Evolutionary conservation across 2,888 invertebrate genomes (phyloP), one percentile per base, ranked within the genome.

Genomic region (Eledona agricola): DNA sequence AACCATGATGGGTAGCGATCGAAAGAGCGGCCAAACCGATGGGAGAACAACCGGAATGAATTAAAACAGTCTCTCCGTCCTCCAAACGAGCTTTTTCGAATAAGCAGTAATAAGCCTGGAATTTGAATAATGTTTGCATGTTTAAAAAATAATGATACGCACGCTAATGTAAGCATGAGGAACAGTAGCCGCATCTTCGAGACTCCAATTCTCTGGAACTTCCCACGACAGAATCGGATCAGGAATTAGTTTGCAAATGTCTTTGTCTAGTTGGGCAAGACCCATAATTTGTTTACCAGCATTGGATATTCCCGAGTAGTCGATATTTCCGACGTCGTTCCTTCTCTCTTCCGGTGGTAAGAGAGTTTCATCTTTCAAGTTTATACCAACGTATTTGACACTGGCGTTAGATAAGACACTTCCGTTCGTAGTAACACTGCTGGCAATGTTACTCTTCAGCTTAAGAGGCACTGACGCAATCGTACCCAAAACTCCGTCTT

Each of bases 161-260:
- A 77, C 78, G 23, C 88, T 85, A 52, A 81, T 80, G 66, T 90
- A 92, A 0, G 89, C 89, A n/a, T 90, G 87, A 0, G 92, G 92
- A 0, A 91, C 81, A 0, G 88, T 86, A 2, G 88, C 87, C 0
- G 88, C 91, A 60, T 91, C 88, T 62, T 86, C 83, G 26, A 90
- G 76, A 10, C 79, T 80, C 89, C 90, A 91, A 3, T 79, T 74
- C 1, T 86, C 82, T 1, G 92, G 91, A 3, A 91, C 77, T 22
- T 81, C 74, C 90, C 90, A 92, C 11, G 75, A 66, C 12, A 84
- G 76, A 16, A 77, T 66, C 2, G 74, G 71, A 65, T 77, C 77
- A 2, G 70, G 60, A 0, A 68, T 57, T 13, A 77, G 46, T 57
- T 69, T 69, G 19, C 62, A 69, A 12, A 61, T 67, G 25, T 73